These are phyloP conservation scores for Muscicapa striata DNA, from an alignment of 2,797 vertebrate genomes.

Conservation along the genomic window DNA sequence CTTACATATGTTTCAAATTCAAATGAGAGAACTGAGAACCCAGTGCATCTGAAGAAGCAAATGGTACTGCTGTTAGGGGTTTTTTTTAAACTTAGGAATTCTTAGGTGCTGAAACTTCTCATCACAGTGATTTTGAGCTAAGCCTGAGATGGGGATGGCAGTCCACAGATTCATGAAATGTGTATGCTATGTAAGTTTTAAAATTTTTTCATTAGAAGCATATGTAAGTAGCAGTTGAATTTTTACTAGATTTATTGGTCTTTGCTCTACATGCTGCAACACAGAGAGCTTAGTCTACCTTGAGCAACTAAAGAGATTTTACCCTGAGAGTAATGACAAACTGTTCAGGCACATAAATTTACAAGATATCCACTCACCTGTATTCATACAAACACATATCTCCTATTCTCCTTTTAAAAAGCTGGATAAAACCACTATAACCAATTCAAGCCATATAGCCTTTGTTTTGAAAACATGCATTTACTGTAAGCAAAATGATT, in stretches of 20 bases:
- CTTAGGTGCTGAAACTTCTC: neutral
- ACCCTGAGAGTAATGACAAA: neutral
- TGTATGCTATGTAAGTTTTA: neutral
- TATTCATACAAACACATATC: neutral
- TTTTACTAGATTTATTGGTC: neutral
- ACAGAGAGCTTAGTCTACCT: neutral
- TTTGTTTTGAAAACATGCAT: neutral
- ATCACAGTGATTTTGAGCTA: neutral
- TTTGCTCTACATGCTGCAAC: neutral
- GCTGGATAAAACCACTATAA: neutral
- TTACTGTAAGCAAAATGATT: neutral
- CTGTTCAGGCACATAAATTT: neutral
- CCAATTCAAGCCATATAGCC: neutral
- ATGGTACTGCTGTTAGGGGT: neutral
- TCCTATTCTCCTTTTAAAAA: neutral
- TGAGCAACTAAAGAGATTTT: neutral
- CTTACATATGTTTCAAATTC: neutral
- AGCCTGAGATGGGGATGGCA: neutral
- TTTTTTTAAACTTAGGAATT: neutral
- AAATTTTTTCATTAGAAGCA: neutral
- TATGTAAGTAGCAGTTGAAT: neutral
- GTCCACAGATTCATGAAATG: neutral
- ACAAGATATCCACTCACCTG: neutral
- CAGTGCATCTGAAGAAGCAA: neutral
- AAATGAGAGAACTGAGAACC: neutral